Conservation (phyloP, 2,113 vertebrate species). For the Archocentrus centrarchus region DNA sequence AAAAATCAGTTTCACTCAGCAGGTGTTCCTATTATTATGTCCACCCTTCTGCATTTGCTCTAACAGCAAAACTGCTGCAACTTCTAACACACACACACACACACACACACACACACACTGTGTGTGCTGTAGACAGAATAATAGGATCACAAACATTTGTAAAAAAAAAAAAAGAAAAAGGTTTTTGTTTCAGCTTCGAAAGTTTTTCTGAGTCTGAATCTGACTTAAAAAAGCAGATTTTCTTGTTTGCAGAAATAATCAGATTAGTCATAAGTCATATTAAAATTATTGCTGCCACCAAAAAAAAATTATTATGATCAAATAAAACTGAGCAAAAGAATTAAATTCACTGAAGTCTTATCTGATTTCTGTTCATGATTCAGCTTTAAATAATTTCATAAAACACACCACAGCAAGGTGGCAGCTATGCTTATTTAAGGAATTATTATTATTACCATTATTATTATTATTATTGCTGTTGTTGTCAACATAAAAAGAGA, state of each 20-base stretch:
- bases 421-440: not conserved
- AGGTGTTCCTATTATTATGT: conserved; percentile 8
- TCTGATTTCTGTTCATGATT: not conserved
- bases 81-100: not conserved
- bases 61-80: not conserved
- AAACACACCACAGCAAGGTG: not conserved
- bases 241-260: no score
- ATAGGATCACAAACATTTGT: no score
- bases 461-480: not conserved
- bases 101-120: not conserved
- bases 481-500: not conserved
- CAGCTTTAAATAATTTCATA: not conserved
- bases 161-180: no score
- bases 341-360: not conserved
- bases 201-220: no score
- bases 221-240: no score
- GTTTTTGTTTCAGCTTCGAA: no score
- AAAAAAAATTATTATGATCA: not conserved
- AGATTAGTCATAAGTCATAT: no score
- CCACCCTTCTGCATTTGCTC: not conserved
- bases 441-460: not conserved
- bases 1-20: not conserved
- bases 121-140: not conserved
- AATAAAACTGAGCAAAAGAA: not conserved
- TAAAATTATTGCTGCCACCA: no score